Base-by-base conservation (phyloP, 2,888 invertebrate species). In the Eilema griseolum region DNA sequence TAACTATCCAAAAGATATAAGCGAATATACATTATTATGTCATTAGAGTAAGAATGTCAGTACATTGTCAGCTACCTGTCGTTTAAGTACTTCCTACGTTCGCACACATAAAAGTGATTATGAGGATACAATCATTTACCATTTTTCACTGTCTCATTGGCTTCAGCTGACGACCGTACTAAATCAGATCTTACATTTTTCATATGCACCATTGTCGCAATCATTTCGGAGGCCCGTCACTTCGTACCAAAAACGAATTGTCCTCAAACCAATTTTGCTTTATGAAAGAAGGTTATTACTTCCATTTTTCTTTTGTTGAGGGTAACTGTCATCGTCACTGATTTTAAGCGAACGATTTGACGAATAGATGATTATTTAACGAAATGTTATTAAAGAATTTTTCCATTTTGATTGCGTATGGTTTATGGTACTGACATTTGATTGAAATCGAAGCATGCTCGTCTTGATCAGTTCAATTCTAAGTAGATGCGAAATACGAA, bases 201-300 rank as follows among this genome's bases (percentile, higher is more conserved):
- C 74, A 79, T 77, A 75, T 74, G 62, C 71, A 75, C 63, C 41
- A 56, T 67, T 61, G 59, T 66, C 68, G 61, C 86, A 91, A 90
- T 92, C 87, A 89, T 88, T 89, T 86, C 85, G 82, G 81, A 85
- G 84, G 81, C 84, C 87, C 88, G 88, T 89, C 88, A 87, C 88
- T 89, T 87, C 83, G 77, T 81, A 81, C 77, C 76, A 77, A 81
- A 83, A 89, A 87, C 83, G 88, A 91, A 93, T 93, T 90, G 93
- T 90, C 88, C 90, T 87, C 87, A 82, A 90, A 91, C 90, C 93
- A 93, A 93, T 94, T 94, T 91, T 83, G 85, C 89, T 85, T 93
- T 92, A 93, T 94, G 91, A 94, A 92, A 90, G 90, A 88, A 88
- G 87, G 89, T 93, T 93, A 94, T 93, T 93, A 88, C 91, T 88